Evolutionary conservation across 1,140 invertebrate species (phyloP).

Genomic region (Ladona fulva): DNA sequence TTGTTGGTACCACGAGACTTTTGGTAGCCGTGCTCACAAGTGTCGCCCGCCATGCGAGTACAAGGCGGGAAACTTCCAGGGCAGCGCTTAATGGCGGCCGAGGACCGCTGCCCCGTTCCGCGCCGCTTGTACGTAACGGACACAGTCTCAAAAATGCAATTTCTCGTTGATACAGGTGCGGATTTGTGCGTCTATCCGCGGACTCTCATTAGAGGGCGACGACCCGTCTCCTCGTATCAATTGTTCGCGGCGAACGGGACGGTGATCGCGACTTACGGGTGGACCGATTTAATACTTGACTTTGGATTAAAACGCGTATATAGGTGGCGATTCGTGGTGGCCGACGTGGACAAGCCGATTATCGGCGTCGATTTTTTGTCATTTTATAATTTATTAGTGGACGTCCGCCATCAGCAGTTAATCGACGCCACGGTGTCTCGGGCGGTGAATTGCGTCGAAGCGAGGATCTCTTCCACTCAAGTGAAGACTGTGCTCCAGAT

Average conservation of each 20-base stretch:
- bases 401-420: slow-evolving; percentile 19
- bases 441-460: neutral
- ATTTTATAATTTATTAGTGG: slow-evolving; percentile 22
- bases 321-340: slow-evolving; percentile 35
- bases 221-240: neutral
- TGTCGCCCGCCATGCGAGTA: no score
- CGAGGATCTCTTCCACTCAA: neutral
- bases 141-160: slow-evolving; percentile 5
- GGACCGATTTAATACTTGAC: slow-evolving; percentile 26
- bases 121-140: slow-evolving; percentile 26
- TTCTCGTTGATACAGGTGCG: no score
- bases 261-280: slow-evolving; percentile 33
- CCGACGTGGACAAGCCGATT: slow-evolving; percentile 33
- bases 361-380: slow-evolving; percentile 38
- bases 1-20: no score
- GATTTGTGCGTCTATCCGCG: slow-evolving; percentile 22
- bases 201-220: neutral
- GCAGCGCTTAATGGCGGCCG: no score
- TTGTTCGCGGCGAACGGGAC: slow-evolving; percentile 24
- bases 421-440: slow-evolving; percentile 20
- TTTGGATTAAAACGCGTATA: slow-evolving; percentile 31
- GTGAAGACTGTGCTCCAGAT: neutral
- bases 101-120: slow-evolving; percentile 16
- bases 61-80: no score
- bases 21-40: no score